phyloP scores from a whole-genome alignment of 2,113 vertebrate genomes.

The Podiceps cristatus region DNA sequence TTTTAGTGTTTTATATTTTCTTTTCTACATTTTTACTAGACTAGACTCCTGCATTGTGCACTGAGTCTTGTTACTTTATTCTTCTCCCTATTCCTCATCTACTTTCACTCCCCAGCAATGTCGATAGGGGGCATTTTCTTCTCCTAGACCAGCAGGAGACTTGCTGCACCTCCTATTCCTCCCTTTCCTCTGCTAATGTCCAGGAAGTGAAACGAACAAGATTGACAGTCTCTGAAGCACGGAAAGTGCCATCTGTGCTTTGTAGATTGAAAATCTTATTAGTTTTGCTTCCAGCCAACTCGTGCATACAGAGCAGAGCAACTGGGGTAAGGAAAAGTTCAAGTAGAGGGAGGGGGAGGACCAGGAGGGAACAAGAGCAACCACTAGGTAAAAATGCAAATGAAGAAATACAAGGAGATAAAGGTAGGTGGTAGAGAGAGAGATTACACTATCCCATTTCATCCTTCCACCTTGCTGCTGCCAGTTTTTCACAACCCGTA shows the following conservation, averaged over 20 bases:
- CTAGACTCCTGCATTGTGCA: background rate
- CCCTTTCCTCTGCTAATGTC: constrained; percentile 33
- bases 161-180: background rate
- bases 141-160: background rate
- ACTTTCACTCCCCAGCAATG: background rate
- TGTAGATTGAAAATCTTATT: constrained; percentile 69
- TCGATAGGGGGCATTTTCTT: background rate
- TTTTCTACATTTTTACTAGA: background rate
- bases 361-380: background rate
- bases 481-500: background rate
- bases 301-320: background rate
- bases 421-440: background rate
- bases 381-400: background rate
- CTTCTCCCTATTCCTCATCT: background rate
- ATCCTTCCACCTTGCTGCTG: background rate
- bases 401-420: background rate
- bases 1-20: background rate
- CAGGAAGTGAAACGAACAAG: constrained; percentile 62
- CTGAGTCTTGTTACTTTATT: background rate
- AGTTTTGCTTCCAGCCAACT: constrained; percentile 42
- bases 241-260: constrained; percentile 30
- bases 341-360: background rate
- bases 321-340: background rate
- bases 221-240: constrained; percentile 59
- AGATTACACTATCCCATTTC: background rate